phyloP scores from a whole-genome alignment of 2,888 invertebrate genomes.

The Koerneria pararmatus region DNA sequence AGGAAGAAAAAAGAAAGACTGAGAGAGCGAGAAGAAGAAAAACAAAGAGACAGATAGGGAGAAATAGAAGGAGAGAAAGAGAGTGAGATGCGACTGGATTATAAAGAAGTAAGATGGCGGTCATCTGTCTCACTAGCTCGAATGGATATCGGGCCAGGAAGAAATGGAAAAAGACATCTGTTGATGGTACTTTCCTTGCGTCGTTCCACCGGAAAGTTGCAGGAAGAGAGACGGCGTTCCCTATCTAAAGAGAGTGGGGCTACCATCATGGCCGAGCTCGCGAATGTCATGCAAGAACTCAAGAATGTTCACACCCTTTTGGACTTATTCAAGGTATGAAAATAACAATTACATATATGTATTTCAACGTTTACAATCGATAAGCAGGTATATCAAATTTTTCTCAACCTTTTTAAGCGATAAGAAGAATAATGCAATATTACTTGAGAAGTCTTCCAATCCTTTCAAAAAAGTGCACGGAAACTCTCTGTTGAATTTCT shows the following conservation, averaged over 20 bases:
- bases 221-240: constrained; percentile 54
- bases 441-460: too few relatives aligned
- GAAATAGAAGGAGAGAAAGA: too few relatives aligned
- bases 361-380: too few relatives aligned
- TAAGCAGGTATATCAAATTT: too few relatives aligned
- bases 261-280: constrained; percentile 51
- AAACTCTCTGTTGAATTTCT: too few relatives aligned
- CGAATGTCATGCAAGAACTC: constrained; percentile 55
- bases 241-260: constrained; percentile 53
- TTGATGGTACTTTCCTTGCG: too few relatives aligned
- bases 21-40: not conserved
- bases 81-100: not conserved
- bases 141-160: too few relatives aligned
- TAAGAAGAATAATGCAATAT: too few relatives aligned
- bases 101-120: not conserved
- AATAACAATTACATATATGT: too few relatives aligned
- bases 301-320: constrained; percentile 47
- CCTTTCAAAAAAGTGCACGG: too few relatives aligned
- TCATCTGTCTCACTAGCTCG: not conserved
- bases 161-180: constrained; percentile 10
- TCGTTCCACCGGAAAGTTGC: too few relatives aligned
- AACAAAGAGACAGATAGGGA: not conserved
- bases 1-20: not conserved
- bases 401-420: too few relatives aligned
- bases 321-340: constrained; percentile 40